These are phyloP conservation scores for Hylaeus volcanicus DNA, from an alignment of 1,140 invertebrate genomes.

Conservation along the genomic window DNA sequence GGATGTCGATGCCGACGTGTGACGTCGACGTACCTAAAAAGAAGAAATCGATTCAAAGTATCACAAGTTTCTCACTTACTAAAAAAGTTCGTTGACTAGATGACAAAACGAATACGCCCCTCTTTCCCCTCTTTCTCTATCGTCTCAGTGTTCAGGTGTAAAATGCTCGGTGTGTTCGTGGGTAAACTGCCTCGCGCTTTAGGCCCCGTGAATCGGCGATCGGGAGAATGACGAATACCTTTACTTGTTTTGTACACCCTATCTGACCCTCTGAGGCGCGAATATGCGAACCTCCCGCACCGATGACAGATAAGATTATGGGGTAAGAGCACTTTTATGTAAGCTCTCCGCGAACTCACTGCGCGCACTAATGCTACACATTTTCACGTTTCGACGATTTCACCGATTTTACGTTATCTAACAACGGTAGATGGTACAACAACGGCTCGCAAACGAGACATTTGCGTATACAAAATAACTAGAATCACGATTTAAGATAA, in stretches of 20 bases:
- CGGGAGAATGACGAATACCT: not conserved
- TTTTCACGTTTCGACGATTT: conserved; percentile 8
- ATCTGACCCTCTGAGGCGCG: conserved; percentile 29
- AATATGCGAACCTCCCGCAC: not conserved
- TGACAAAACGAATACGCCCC: conserved; percentile 39
- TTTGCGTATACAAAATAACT: no score
- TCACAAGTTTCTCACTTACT: conserved; percentile 29
- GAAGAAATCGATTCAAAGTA: conserved; percentile 30
- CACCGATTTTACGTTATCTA: conserved; percentile 10
- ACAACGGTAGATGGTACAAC: not conserved
- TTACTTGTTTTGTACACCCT: not conserved
- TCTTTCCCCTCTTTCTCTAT: not conserved
- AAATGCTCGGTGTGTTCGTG: conserved; percentile 3
- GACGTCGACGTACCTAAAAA: conserved; percentile 6
- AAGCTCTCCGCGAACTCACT: not conserved
- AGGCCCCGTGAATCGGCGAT: conserved; percentile 43
- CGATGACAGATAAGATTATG: not conserved
- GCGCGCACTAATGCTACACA: not conserved
- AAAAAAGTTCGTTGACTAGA: conserved; percentile 61
- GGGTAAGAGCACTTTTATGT: not conserved
- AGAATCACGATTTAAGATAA: no score
- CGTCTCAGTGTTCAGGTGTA: not conserved
- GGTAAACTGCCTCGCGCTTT: conserved; percentile 21
- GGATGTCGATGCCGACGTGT: no score
- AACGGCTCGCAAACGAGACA: not conserved